Percentiles rank a stretch among this genome's conserved stretches.
Conservation (phyloP, 53 echinoderm and acorn worm species). For the Henricia sp. region DNA sequence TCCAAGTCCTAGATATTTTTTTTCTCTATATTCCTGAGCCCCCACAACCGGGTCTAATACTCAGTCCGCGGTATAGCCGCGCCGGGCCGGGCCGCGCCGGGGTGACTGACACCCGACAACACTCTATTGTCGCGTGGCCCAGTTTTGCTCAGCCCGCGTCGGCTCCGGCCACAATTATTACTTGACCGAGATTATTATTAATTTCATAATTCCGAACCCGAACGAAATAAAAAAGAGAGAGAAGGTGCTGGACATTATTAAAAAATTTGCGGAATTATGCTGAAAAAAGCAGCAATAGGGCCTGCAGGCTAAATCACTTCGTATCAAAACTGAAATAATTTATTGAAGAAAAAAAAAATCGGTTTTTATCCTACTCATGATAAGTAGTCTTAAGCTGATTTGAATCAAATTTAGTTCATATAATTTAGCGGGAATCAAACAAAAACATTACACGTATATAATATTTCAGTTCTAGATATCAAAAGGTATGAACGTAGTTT, state of each 20-base stretch:
- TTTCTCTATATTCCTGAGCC: not conserved
- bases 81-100: not conserved
- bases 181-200: constrained; percentile 54
- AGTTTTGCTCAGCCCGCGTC: constrained; percentile 31
- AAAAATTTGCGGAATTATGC: too few relatives aligned
- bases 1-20: constrained; percentile 32
- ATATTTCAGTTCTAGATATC: too few relatives aligned
- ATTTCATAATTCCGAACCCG: constrained; percentile 17
- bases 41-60: not conserved
- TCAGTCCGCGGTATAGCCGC: constrained; percentile 2
- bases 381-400: too few relatives aligned
- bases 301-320: too few relatives aligned
- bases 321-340: too few relatives aligned
- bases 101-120: constrained; percentile 50
- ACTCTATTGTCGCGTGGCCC: constrained; percentile 54
- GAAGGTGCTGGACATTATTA: not conserved
- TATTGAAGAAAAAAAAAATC: too few relatives aligned
- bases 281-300: too few relatives aligned
- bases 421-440: too few relatives aligned
- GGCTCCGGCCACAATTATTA: constrained; percentile 27
- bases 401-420: too few relatives aligned
- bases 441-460: too few relatives aligned
- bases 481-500: too few relatives aligned
- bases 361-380: too few relatives aligned
- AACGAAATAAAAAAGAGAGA: not conserved